Base-by-base conservation (phyloP, 1,140 invertebrate species). In the Pseudomyrmex sp. region DNA sequence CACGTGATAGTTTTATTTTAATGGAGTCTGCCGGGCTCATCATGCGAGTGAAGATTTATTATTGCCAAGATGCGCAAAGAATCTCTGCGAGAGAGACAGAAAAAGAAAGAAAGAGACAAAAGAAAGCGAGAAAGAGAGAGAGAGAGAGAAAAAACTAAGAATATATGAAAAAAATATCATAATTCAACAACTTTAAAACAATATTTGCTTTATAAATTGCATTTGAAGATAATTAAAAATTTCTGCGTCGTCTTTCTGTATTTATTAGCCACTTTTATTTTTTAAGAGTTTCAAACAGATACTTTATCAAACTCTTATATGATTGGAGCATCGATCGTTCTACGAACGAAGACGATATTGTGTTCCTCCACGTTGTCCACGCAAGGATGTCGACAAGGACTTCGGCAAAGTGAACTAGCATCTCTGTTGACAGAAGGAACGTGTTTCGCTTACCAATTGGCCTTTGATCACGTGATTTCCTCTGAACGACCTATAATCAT, bases 31-130 rank as follows among this genome's bases (percentile, higher is more conserved):
- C 65, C 65, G 54, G 35, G 18, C 76, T 79, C 76, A 79, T 79
- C 76, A 70, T 92, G 92, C 90, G 87, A 88, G 88, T 77, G 69
- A 62, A 75, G 85, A 91, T 92, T 91, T 92, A 91, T 91, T 86
- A 88, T 91, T 35, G 35, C 35, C 35, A 91, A 92, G 90, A 82
- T 52, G 73, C 66, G 62, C 52, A 70, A 83, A 80, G 86, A 75
- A 68, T 77, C 72, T 77, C 72, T 56, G 35, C 69, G 15, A n/a
- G 59, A 48, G 70, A 48, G 48, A 23, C 20, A 85, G 58, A 61
- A 54, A 79, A 75, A 69, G 15, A n/a, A 50, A 54, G 48, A 65
- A 18, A 72, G 61, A 82, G 59, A 83, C 23, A 61, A 44, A 12
- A 44, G 82, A 63, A 62, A 65, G 46, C 8, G 20, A 54, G 12